Conservation (phyloP, 2,113 vertebrate species). For the Okapia johnstoni region DNA sequence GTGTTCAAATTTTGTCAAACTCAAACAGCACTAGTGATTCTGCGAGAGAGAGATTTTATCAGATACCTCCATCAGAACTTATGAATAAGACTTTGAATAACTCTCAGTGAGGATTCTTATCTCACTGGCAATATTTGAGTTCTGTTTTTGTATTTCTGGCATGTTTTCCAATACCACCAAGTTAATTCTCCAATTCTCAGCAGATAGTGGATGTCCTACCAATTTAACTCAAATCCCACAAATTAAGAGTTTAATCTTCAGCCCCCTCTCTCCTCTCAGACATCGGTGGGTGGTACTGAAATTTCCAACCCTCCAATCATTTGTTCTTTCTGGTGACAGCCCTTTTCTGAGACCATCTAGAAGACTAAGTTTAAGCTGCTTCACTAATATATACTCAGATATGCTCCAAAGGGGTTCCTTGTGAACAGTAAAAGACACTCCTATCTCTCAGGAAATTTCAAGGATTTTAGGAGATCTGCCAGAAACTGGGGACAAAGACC, state of each 20-base stretch:
- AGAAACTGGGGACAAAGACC: neutral
- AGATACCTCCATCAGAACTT: neutral
- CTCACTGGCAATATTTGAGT: neutral
- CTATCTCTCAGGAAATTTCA: neutral
- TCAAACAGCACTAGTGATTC: neutral
- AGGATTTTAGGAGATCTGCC: neutral
- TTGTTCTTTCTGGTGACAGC: neutral
- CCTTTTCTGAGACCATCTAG: no score
- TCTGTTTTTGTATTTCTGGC: neutral
- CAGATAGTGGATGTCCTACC: neutral
- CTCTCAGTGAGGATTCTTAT: neutral
- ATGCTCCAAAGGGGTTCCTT: neutral
- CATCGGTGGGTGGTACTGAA: neutral
- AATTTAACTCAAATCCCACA: neutral
- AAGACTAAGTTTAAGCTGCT: neutral
- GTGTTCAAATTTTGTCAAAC: slow-evolving; percentile 4
- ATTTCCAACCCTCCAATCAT: neutral
- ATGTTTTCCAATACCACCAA: neutral
- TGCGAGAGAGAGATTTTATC: neutral
- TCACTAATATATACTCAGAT: neutral
- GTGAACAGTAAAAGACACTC: neutral
- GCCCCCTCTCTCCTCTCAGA: neutral
- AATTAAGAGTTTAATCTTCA: neutral
- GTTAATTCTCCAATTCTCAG: neutral
- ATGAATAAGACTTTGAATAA: neutral